phyloP scores from a whole-genome alignment of 2,888 invertebrate genomes.

The Cheilosia impressa region DNA sequence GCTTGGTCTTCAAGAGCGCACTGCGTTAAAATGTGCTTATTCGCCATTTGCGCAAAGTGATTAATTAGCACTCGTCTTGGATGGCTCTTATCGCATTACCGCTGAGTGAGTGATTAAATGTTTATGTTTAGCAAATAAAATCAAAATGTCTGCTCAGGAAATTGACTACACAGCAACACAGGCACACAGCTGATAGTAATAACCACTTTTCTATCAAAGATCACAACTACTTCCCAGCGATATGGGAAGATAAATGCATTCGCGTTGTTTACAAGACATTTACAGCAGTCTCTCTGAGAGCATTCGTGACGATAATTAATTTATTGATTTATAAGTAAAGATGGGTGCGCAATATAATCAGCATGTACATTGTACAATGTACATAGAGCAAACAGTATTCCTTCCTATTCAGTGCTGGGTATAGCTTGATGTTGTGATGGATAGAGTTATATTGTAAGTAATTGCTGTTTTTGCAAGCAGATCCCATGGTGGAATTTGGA shows the following conservation, averaged over 20 bases:
- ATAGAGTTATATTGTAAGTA: no score
- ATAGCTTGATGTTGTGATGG: not conserved
- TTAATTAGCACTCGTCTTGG: constrained; percentile 53
- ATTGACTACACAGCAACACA: constrained; percentile 20
- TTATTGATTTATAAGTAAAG: constrained; percentile 43
- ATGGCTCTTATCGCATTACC: constrained; percentile 50
- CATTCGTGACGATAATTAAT: constrained; percentile 43
- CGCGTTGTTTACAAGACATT: constrained; percentile 65
- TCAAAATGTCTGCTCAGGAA: constrained; percentile 56
- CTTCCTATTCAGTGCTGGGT: not conserved
- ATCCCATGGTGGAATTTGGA: no score
- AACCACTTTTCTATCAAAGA: constrained; percentile 29
- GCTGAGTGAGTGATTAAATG: constrained; percentile 55
- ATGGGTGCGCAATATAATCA: constrained; percentile 1
- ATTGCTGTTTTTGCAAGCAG: no score
- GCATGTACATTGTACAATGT: not conserved
- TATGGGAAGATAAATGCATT: constrained; percentile 38
- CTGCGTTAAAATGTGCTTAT: constrained; percentile 1
- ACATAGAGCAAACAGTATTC: not conserved
- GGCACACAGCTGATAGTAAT: constrained; percentile 19
- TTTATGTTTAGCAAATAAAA: constrained; percentile 58
- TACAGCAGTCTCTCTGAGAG: constrained; percentile 40
- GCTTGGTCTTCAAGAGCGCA: not conserved
- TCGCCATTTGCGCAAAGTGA: constrained; percentile 45
- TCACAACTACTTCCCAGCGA: constrained; percentile 12